These are phyloP conservation scores for Sesamia nonagrioides DNA, from an alignment of 1,140 invertebrate species.

Conservation along the genomic window DNA sequence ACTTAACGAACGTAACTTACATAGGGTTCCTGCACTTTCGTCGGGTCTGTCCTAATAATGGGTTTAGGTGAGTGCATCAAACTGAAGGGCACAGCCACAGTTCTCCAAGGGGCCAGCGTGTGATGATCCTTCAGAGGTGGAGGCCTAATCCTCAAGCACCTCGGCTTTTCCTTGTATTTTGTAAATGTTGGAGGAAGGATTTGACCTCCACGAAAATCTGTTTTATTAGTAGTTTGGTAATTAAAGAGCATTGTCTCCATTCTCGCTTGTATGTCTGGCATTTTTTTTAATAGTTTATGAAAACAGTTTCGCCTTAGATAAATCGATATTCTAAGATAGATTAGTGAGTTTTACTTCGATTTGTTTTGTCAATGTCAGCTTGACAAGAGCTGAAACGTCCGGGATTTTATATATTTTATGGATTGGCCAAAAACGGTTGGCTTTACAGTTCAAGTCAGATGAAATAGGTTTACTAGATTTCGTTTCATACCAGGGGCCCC, in stretches of 20 bases:
- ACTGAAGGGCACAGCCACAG: constrained; percentile 56
- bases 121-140: constrained; percentile 61
- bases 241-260: constrained; percentile 67
- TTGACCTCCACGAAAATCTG: constrained; percentile 57
- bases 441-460: no score
- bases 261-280: constrained; percentile 55
- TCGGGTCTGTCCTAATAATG: constrained; percentile 65
- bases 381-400: no score
- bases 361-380: no score
- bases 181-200: constrained; percentile 57
- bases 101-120: constrained; percentile 64
- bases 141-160: not conserved
- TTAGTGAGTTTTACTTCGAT: no score
- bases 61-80: constrained; percentile 61
- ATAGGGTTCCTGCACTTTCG: constrained; percentile 56
- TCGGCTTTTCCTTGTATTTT: constrained; percentile 54
- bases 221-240: constrained; percentile 64
- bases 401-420: no score
- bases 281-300: constrained; percentile 1
- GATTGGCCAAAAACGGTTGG: no score
- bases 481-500: no score
- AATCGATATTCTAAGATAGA: no score
- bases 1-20: constrained; percentile 59
- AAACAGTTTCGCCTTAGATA: no score
- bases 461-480: no score